Base-by-base conservation (phyloP, 2,888 invertebrate genomes). In the Chorisops tibialis region DNA sequence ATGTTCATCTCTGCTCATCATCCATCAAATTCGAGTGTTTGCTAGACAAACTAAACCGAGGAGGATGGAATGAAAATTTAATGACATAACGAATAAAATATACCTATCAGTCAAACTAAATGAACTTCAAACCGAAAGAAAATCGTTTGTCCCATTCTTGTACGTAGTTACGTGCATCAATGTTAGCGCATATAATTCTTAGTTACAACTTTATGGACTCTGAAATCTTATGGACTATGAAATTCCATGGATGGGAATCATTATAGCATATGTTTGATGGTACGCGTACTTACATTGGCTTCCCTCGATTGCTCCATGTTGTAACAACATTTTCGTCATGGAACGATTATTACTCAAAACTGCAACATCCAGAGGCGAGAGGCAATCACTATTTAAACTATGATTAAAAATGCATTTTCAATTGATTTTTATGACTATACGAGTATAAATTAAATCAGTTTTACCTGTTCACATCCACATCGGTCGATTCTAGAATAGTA, bases 391-490 rank as follows among this genome's bases (percentile, higher is more conserved):
- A 77, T 95, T 96, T 70, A 92, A 83, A 76, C 96, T 95, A 81
- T 6, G 81, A 78, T 63, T 74, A 69, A 69, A 68, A 21, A 3
- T 38, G n/a, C n/a, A n/a, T n/a, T n/a, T n/a, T n/a, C n/a, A n/a
- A n/a, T n/a, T 9, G 45, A 58, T 24, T 19, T 49, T 48, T 21
- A 39, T 14, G 12, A 30, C n/a, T n/a, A n/a, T n/a, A 7, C 16
- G 35, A 14, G 18, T 11, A 18, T 24, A n/a, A 39, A 11, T 14
- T 3, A 12, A 39, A 16, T 47, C 16, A 47, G 9, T 5, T 75
- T 75, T 80, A 95, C 96, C 93, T 92, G 80, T 96, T 96, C 63
- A 97, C 89, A 77, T 97, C 93, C 59, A 96, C 89, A 74, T 93
- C 92, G 1, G 93, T 92, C 22, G 93, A 92, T 73, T 94, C 92